phyloP scores from a whole-genome alignment of 1,140 invertebrate genomes.

The Platorchestia sp. region DNA sequence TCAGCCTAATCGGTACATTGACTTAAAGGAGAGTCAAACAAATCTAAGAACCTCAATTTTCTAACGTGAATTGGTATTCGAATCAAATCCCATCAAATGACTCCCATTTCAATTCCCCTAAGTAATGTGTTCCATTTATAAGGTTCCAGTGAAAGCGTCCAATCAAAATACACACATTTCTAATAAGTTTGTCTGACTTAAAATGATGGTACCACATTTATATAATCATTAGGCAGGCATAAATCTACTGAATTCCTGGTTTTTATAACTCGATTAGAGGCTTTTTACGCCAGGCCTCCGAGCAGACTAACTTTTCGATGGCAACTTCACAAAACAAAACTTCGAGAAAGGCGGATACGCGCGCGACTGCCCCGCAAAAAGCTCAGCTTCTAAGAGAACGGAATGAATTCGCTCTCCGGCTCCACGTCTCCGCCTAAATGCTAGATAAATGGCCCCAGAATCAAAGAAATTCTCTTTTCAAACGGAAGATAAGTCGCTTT shows the following conservation, averaged over 20 bases:
- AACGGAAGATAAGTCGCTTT: neutral
- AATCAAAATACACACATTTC: neutral
- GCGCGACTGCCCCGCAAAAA: neutral
- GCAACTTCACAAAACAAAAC: neutral
- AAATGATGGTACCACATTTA: neutral
- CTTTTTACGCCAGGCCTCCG: neutral
- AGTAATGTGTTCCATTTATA: neutral
- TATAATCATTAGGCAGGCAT: neutral
- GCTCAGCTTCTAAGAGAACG: neutral
- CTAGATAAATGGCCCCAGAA: neutral
- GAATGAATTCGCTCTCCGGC: neutral
- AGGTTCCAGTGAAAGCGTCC: neutral
- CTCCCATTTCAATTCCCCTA: neutral
- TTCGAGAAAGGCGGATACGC: neutral
- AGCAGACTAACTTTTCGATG: neutral
- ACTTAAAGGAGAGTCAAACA: neutral
- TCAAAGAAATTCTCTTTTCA: neutral
- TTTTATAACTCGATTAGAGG: neutral
- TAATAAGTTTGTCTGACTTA: neutral
- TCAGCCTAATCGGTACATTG: too few species aligned
- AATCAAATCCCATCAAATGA: neutral
- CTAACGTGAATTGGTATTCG: neutral
- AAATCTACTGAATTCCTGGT: neutral
- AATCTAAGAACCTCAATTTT: neutral
- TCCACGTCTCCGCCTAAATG: constrained; percentile 5